Evolutionary conservation across 2,113 vertebrate genomes (phyloP).

Genomic region (Pedetes capensis): DNA sequence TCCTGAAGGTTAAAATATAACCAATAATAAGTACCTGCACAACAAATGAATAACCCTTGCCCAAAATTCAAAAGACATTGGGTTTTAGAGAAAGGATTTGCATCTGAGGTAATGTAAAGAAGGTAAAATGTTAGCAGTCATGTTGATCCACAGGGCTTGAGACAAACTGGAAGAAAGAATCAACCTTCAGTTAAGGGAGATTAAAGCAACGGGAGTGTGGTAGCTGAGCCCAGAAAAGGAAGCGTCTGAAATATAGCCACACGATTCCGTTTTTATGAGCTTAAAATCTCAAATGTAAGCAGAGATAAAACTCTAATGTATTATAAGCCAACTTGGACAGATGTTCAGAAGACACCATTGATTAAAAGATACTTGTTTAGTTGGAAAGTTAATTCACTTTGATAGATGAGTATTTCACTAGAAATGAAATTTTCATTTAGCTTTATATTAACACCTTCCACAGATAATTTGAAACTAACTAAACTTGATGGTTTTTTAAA

Average conservation of each 20-base stretch:
- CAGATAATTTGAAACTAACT: constrained; percentile 48
- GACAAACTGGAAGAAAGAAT: not conserved
- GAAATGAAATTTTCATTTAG: constrained; percentile 64
- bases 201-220: not conserved
- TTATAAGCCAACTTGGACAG: constrained; percentile 53
- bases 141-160: not conserved
- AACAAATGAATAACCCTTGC: not conserved
- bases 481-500: not conserved
- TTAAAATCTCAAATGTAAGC: not conserved
- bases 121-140: not conserved
- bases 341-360: constrained; percentile 63
- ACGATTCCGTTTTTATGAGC: not conserved
- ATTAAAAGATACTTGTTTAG: constrained; percentile 63
- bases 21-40: not conserved
- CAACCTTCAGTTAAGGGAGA: not conserved
- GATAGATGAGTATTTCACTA: constrained; percentile 54
- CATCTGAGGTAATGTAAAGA: not conserved
- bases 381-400: constrained; percentile 65
- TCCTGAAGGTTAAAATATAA: not conserved
- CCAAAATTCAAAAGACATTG: not conserved
- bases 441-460: constrained; percentile 41
- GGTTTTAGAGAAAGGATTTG: not conserved
- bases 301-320: constrained; percentile 9
- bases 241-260: not conserved
- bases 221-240: not conserved